Evolutionary conservation across 2,888 invertebrate genomes (phyloP).

Genomic region (Acronicta alni): DNA sequence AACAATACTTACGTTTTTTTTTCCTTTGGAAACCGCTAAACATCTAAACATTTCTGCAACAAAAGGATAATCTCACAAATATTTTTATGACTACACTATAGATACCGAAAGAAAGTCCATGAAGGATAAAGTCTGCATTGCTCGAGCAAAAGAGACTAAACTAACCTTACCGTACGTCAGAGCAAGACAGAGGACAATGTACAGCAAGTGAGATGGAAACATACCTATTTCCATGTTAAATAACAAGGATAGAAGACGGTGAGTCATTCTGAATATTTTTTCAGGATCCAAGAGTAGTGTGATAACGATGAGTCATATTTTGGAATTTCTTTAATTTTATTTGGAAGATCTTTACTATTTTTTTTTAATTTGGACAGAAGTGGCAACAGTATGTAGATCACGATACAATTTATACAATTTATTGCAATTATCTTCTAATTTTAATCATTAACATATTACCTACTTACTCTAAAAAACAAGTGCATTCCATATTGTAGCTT

Average conservation of each 20-base stretch:
- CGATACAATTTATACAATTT: no score
- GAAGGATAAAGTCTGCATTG: constrained; percentile 41
- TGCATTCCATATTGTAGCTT: no score
- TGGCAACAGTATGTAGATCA: no score
- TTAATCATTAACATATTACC: no score
- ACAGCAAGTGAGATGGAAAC: constrained; percentile 20
- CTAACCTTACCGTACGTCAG: background rate
- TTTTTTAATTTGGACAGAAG: no score
- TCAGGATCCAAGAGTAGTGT: constrained; percentile 32
- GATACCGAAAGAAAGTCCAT: constrained; percentile 46
- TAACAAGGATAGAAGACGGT: constrained; percentile 44
- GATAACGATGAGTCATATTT: constrained; percentile 42
- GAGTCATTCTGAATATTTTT: constrained; percentile 47
- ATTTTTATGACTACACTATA: constrained; percentile 30
- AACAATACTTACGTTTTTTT: no score
- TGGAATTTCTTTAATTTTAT: no score
- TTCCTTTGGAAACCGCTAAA: no score
- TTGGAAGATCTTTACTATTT: no score
- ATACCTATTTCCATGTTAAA: constrained; percentile 20
- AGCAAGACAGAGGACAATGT: constrained; percentile 21
- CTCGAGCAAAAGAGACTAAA: constrained; percentile 36
- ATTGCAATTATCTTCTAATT: no score
- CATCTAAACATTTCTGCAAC: background rate
- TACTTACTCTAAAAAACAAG: no score
- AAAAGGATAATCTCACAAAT: background rate